These are phyloP conservation scores for Sorex maritimensis DNA, from an alignment of 2,797 vertebrate species.

Conservation along the genomic window DNA sequence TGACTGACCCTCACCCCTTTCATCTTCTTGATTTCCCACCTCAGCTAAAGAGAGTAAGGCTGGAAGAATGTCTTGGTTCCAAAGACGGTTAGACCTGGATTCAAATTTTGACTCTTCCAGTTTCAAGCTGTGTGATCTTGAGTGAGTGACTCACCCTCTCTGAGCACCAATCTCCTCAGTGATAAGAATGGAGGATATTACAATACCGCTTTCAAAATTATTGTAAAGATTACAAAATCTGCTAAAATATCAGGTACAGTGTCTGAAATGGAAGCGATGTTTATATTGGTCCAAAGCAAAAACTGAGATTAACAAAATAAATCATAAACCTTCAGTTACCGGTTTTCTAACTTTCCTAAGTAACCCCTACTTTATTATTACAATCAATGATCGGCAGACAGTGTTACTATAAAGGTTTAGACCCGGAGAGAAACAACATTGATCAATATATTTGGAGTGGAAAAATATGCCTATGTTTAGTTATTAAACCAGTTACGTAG, in stretches of 20 bases:
- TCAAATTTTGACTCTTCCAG: too few species aligned
- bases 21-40: background rate
- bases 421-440: background rate
- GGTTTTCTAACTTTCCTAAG: conserved; percentile 11
- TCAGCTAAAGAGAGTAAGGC: background rate
- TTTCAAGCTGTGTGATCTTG: too few species aligned
- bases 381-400: background rate
- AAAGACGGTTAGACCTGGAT: background rate
- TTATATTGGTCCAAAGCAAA: conserved; percentile 1
- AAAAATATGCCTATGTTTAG: background rate
- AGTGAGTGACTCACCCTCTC: background rate
- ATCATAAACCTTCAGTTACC: background rate
- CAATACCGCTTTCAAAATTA: background rate
- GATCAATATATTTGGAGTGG: background rate
- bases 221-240: background rate
- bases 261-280: conserved; percentile 15
- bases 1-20: background rate
- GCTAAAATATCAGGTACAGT: background rate
- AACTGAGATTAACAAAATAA: background rate
- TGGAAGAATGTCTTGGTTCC: background rate
- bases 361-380: background rate
- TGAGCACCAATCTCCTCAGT: background rate
- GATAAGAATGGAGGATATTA: background rate
- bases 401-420: background rate
- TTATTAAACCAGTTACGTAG: background rate